Percentiles rank a stretch among this genome's conserved stretches.
Conservation (phyloP, 1,140 invertebrate species). For the Stegodyphus dumicola region DNA sequence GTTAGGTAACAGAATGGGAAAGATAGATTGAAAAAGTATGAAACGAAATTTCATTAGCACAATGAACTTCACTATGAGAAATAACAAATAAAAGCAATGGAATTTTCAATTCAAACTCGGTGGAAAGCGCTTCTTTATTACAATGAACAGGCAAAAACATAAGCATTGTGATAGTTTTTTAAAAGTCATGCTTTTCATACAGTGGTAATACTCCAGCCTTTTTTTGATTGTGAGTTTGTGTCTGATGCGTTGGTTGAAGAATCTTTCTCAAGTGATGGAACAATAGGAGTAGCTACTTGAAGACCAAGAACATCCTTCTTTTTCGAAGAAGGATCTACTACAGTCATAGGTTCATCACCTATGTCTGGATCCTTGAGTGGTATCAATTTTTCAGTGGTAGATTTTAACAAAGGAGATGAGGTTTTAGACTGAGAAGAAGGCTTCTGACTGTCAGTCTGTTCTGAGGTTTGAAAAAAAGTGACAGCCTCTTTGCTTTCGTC, state of each 20-base stretch:
- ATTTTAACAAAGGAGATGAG: conserved; percentile 12
- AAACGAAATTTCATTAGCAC: too few relatives aligned
- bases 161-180: too few relatives aligned
- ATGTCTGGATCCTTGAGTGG: conserved; percentile 30
- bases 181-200: conserved; percentile 11
- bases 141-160: too few relatives aligned
- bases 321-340: conserved; percentile 7
- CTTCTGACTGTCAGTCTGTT: neutral
- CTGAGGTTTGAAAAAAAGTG: conserved; percentile 1
- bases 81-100: too few relatives aligned
- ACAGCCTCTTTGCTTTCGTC: conserved; percentile 2
- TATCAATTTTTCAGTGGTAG: neutral
- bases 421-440: conserved; percentile 3
- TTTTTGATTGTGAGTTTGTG: conserved; percentile 14
- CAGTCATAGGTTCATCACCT: conserved; percentile 35
- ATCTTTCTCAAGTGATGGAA: conserved; percentile 26
- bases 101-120: too few relatives aligned
- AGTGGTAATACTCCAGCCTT: conserved; percentile 57
- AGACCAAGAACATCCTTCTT: conserved; percentile 26
- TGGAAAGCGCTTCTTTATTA: too few relatives aligned
- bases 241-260: neutral
- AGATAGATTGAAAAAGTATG: too few relatives aligned
- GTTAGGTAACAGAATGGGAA: too few relatives aligned
- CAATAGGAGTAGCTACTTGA: conserved; percentile 40
- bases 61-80: too few relatives aligned